These are phyloP conservation scores for Leucosticte australis DNA, from an alignment of 2,113 vertebrate genomes.

Conservation along the genomic window DNA sequence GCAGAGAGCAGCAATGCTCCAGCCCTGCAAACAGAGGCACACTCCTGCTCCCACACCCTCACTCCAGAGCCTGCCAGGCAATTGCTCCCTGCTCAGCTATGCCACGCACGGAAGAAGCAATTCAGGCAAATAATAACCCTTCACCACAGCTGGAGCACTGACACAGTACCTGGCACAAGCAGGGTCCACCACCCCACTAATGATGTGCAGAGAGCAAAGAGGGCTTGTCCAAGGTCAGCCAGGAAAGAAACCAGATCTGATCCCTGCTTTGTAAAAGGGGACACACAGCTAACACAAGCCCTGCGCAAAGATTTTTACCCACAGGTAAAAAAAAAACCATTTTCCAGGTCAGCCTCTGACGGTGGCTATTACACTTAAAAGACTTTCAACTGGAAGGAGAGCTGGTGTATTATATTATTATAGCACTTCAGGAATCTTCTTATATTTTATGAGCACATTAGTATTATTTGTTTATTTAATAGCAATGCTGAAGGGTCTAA, in stretches of 20 bases:
- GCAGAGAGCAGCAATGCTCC: conserved; percentile 51
- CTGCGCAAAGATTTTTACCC: not conserved
- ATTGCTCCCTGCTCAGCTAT: not conserved
- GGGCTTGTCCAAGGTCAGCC: not conserved
- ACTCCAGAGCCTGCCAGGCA: not conserved
- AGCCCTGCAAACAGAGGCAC: not conserved
- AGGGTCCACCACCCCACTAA: not conserved
- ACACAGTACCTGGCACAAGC: not conserved
- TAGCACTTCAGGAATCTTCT: conserved; percentile 43
- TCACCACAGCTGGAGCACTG: accelerated
- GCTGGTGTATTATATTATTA: conserved; percentile 27
- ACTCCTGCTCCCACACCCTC: not conserved
- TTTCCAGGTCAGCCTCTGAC: not conserved
- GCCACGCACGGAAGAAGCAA: not conserved
- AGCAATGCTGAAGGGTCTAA: conserved; percentile 55
- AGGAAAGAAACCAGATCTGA: not conserved
- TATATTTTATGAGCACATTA: conserved; percentile 52
- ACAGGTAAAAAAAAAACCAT: not conserved
- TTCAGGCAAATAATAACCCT: not conserved
- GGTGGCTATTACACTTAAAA: not conserved
- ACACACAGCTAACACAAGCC: not conserved
- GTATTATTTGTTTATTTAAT: conserved; percentile 69
- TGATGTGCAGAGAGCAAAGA: not conserved
- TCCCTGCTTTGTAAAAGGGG: not conserved
- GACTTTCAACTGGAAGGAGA: not conserved